Evolutionary conservation across 2,113 vertebrate genomes (phyloP), one percentile per base, ranked within the genome.

Genomic region (Oenanthe melanoleuca): DNA sequence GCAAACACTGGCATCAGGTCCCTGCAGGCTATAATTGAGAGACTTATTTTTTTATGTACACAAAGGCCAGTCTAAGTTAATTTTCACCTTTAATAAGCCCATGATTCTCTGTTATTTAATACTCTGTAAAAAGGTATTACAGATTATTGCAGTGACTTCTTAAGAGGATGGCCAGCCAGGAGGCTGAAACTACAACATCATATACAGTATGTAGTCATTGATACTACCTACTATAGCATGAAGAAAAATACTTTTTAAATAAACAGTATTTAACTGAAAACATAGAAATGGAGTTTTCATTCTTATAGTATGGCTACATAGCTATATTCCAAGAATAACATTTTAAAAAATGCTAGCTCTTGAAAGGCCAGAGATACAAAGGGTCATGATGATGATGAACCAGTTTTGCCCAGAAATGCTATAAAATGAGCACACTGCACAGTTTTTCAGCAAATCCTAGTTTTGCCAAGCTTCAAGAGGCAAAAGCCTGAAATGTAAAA

Each of bases 401-500:
- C 94, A 96, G 88, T 89, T 93, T 97, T 97, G 96, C 96, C 97
- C 95, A 97, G 90, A 95, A 97, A 97, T 92, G 93, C 88, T 96
- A 97, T 92, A 85, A 52, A 52, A 94, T 94, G 96, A 96, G 97
- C 92, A 97, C 93, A 96, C 89, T 93, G 91, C 87, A 96, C 31
- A 94, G 94, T 92, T 95, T 97, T 97, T 96, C 86, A 97, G 97
- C 97, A 97, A 89, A 96, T 95, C 92, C 85, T 97, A 97, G 86
- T 95, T 97, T 96, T 95, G 80, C 89, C 94, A 98, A 97, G 97
- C 96, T 96, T 97, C 80, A 61, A 90, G 85, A 94, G 97, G 95
- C 96, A 97, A 97, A 95, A 97, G 94, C 92, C 95, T 98, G 97
- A 97, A 96, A 93, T 96, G 91, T 86, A 73, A 97, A 96, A 91